Evolutionary conservation across 2,113 vertebrate genomes (phyloP).

Genomic region (Sceloporus tristichus): DNA sequence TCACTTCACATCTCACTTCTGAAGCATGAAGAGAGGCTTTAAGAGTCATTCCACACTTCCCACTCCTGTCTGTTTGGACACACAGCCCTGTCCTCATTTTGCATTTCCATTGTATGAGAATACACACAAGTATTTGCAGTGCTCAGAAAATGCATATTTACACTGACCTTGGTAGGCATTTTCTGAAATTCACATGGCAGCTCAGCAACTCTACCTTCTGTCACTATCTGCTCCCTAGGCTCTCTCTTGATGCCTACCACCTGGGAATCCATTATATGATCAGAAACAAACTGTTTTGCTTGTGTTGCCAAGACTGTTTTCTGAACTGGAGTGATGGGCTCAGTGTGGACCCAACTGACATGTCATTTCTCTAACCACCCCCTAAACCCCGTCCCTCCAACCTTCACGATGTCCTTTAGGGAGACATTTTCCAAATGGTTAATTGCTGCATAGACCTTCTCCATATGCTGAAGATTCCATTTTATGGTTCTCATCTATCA

Average conservation of each 20-base stretch:
- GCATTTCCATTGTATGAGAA: neutral
- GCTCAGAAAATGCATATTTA: neutral
- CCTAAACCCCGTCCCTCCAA: neutral
- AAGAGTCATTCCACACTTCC: neutral
- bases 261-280: neutral
- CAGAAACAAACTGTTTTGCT: neutral
- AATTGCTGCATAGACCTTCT: no score
- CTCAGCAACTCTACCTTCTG: neutral
- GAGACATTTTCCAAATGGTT: neutral
- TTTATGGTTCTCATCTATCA: neutral
- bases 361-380: neutral
- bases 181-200: neutral
- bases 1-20: no score
- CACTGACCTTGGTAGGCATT: neutral
- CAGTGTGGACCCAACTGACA: no score
- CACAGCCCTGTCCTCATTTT: neutral
- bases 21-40: neutral
- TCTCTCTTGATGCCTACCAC: neutral
- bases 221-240: neutral
- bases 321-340: neutral
- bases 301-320: neutral
- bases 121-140: neutral
- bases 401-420: neutral
- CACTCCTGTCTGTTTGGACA: neutral
- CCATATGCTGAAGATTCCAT: neutral